Conservation (phyloP, 2,113 vertebrate genomes). For the Saguinus midas region DNA sequence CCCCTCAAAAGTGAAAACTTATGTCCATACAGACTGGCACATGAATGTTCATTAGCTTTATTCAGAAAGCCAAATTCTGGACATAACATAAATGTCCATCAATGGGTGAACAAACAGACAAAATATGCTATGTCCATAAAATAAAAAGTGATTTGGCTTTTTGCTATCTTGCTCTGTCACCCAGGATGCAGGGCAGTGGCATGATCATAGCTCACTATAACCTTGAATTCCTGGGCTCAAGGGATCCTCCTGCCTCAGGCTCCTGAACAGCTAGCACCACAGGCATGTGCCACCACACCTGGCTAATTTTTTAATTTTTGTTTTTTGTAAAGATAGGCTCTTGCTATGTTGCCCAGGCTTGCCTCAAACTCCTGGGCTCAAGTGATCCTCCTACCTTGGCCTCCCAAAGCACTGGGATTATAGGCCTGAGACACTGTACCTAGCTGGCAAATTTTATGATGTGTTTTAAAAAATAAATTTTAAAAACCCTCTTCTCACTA, state of each 20-base stretch:
- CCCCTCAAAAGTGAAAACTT: neutral
- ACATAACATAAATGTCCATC: neutral
- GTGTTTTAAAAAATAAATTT: too few species aligned
- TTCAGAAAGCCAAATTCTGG: constrained; percentile 12
- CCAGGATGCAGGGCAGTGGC: too few species aligned
- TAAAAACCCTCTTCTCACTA: neutral
- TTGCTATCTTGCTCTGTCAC: too few species aligned
- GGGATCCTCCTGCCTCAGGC: neutral
- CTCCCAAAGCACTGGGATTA: neutral
- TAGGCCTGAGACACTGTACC: neutral
- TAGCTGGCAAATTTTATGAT: neutral
- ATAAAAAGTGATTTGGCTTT: neutral
- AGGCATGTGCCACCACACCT: neutral
- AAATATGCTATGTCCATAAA: neutral
- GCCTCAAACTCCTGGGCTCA: neutral
- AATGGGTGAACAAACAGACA: neutral
- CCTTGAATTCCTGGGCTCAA: neutral
- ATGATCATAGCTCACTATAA: neutral
- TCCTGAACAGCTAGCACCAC: neutral
- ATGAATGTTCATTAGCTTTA: neutral
- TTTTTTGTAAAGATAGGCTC: neutral
- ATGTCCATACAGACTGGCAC: neutral
- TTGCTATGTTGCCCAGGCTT: neutral
- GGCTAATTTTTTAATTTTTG: neutral
- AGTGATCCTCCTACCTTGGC: neutral